Evolutionary conservation across 1,140 invertebrate genomes (phyloP).

Genomic region (Leptinotarsa lineolata): DNA sequence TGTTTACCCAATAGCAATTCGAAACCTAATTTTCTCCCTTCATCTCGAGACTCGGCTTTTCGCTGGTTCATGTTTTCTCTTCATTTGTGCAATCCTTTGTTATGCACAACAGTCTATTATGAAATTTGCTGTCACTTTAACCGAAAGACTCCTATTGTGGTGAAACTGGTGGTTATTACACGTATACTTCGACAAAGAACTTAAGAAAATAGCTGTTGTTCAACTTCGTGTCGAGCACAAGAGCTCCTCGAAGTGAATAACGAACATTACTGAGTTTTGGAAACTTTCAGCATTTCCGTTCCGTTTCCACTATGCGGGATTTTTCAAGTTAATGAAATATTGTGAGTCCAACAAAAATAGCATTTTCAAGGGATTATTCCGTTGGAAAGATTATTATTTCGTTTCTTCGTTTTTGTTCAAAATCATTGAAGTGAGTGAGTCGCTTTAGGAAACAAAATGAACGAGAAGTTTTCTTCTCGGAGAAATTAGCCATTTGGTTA

Average conservation of each 20-base stretch:
- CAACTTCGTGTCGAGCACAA: constrained; percentile 5
- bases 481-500: too few species aligned
- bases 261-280: background rate
- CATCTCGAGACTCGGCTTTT: background rate
- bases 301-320: background rate
- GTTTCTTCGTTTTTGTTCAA: too few species aligned
- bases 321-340: background rate
- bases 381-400: background rate
- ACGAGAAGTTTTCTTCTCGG: too few species aligned
- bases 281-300: background rate
- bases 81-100: background rate
- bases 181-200: constrained; percentile 3
- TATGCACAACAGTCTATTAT: constrained; percentile 4
- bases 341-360: background rate
- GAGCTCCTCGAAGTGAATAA: background rate
- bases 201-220: constrained; percentile 4
- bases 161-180: background rate
- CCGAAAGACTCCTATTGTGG: constrained; percentile 7
- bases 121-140: constrained; percentile 8
- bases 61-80: constrained; percentile 1
- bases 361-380: background rate
- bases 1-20: background rate
- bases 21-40: background rate
- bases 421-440: too few species aligned
- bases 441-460: too few species aligned